These are phyloP conservation scores for Alca torda DNA, from an alignment of 2,797 vertebrate species.

Conservation along the genomic window DNA sequence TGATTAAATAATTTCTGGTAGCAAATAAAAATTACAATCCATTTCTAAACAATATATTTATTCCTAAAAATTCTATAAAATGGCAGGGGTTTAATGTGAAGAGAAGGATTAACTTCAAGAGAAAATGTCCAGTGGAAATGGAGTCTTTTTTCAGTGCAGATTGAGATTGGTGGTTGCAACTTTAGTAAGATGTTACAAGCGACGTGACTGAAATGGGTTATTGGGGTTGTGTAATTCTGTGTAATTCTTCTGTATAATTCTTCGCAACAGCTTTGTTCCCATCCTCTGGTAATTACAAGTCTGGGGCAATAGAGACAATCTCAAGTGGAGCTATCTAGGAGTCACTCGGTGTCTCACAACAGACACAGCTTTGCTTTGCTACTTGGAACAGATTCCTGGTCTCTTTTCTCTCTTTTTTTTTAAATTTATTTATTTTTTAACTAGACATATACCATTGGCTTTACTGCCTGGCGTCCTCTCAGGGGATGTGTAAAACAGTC, in stretches of 20 bases:
- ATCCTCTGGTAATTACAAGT: neutral
- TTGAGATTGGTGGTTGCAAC: neutral
- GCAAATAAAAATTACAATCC: neutral
- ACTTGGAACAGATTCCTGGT: neutral
- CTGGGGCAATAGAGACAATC: neutral
- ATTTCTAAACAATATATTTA: neutral
- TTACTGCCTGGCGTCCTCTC: neutral
- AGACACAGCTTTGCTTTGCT: neutral
- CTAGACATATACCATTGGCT: neutral
- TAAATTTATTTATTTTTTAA: neutral
- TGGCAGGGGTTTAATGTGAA: neutral
- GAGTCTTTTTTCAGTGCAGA: neutral
- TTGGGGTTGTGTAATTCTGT: neutral
- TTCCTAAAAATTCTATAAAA: neutral
- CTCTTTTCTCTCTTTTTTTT: rapidly evolving
- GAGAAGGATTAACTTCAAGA: neutral
- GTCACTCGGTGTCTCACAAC: neutral
- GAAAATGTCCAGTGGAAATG: neutral
- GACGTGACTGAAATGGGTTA: neutral
- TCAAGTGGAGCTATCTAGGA: neutral
- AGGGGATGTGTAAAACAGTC: neutral
- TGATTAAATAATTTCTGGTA: neutral
- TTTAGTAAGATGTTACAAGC: neutral
- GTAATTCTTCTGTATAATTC: neutral
- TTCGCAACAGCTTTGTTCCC: neutral